Base-by-base conservation (phyloP, 2,113 vertebrate species). In the Oncorhynchus keta region DNA sequence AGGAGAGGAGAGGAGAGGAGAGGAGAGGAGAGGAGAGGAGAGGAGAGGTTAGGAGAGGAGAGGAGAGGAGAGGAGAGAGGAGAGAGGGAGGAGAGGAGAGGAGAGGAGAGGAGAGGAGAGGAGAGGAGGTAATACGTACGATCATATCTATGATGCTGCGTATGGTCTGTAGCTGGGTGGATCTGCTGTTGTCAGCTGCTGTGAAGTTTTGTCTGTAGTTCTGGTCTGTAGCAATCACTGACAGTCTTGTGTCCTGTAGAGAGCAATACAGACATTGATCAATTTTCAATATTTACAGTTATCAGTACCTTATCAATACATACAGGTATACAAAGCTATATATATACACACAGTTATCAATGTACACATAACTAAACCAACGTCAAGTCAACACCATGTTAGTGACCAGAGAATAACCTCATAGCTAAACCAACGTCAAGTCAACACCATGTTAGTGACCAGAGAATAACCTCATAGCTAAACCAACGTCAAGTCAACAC, bases 161-260 rank as follows among this genome's bases (percentile, higher is more conserved):
- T 3, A 69, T 69, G 35, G 67, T 69, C n/a, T 32, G 2, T 11
- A 69, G 35, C 67, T 69, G 16, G 35, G 67, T 69, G 9, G 67
- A 39, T 24, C 67, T 69, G 18, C 2, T 69, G 67, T 69, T 39
- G 35, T 69, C 67, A 3, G 96, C 97, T 1, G 97, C 97, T 0
- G 96, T 97, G 91, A 98, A 99, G 89, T 99, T 99, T 80, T 94
- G 96, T 62, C 97, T 94, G 90, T 98, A 97, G 0, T 45, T 35
- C 2, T 64, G 61, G 8, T 64, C 61, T 22, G 61, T 64, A n/a
- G 61, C 61, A 9, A 64, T 64, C 61, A 64, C 61, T 39, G 61
- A 64, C 18, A 64, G 61, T 4, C 39, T 70, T 4, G 68, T 70
- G 14, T 70, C 26, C 28, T 22, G n/a, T 14, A 24, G 20, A 32